phyloP scores from a whole-genome alignment of 2,888 invertebrate genomes.

The Liopterus haemorrhoidalis region DNA sequence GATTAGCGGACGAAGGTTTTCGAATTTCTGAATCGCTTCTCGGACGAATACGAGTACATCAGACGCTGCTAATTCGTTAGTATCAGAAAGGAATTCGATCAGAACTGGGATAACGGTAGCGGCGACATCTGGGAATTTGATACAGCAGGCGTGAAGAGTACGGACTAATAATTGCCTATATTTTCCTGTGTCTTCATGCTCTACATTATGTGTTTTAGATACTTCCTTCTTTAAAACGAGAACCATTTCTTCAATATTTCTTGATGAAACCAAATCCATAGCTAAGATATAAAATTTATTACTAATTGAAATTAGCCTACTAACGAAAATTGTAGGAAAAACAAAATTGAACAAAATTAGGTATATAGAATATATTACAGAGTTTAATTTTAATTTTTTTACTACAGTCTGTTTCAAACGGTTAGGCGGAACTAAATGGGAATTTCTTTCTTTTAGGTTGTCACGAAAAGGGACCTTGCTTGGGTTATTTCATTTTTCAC shows the following conservation, averaged over 20 bases:
- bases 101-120: constrained; percentile 89
- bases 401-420: too few species aligned
- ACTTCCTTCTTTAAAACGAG: constrained; percentile 89
- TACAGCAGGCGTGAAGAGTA: constrained; percentile 87
- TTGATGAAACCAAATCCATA: constrained; percentile 82
- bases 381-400: too few species aligned
- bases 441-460: too few species aligned
- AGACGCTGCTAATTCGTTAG: constrained; percentile 81
- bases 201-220: constrained; percentile 79
- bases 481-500: too few species aligned
- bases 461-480: too few species aligned
- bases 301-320: too few species aligned
- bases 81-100: constrained; percentile 87
- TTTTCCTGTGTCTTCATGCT: constrained; percentile 92
- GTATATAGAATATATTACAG: too few species aligned
- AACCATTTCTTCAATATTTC: constrained; percentile 95
- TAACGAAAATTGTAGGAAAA: too few species aligned
- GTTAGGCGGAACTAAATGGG: too few species aligned
- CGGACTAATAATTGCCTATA: constrained; percentile 93
- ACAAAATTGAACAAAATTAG: too few species aligned
- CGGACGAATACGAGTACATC: constrained; percentile 94
- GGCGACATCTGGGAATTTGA: constrained; percentile 95
- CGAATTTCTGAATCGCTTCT: constrained; percentile 93
- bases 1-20: constrained; percentile 71
- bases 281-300: constrained; percentile 47